Evolutionary conservation across 2,888 invertebrate species (phyloP).

Genomic region (Xanthostigma xanthostigma): DNA sequence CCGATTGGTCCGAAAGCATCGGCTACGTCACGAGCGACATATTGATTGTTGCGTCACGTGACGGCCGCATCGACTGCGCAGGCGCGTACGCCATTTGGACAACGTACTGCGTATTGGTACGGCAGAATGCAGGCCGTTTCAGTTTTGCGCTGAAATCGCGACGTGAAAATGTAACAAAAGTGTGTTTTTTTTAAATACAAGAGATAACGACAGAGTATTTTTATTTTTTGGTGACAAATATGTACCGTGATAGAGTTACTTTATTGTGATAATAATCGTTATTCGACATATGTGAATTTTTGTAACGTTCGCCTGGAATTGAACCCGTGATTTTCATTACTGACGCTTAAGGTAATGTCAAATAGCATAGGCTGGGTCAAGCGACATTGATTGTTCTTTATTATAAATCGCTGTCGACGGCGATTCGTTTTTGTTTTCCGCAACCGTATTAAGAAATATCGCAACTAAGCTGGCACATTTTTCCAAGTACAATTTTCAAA

Average conservation of each 20-base stretch:
- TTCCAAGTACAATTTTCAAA: no score
- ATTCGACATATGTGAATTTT: not conserved
- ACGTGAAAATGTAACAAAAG: no score
- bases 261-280: not conserved
- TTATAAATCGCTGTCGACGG: no score
- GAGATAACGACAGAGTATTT: not conserved
- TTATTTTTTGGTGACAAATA: not conserved
- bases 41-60: conserved; percentile 6
- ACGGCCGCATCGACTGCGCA: not conserved
- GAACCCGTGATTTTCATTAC: no score
- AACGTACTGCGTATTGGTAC: not conserved
- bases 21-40: not conserved
- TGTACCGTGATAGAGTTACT: not conserved
- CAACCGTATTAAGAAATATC: no score
- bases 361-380: no score
- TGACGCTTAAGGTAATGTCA: no score
- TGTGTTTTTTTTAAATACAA: not conserved
- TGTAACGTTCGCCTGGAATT: not conserved
- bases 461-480: no score
- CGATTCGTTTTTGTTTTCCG: no score
- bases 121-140: not conserved
- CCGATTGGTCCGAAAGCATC: not conserved
- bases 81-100: not conserved
- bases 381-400: no score
- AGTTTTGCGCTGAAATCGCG: no score